Percentiles rank a stretch among this genome's conserved stretches.
phyloP scores from a whole-genome alignment of 2,797 vertebrate genomes.

The Buceros bicornis region DNA sequence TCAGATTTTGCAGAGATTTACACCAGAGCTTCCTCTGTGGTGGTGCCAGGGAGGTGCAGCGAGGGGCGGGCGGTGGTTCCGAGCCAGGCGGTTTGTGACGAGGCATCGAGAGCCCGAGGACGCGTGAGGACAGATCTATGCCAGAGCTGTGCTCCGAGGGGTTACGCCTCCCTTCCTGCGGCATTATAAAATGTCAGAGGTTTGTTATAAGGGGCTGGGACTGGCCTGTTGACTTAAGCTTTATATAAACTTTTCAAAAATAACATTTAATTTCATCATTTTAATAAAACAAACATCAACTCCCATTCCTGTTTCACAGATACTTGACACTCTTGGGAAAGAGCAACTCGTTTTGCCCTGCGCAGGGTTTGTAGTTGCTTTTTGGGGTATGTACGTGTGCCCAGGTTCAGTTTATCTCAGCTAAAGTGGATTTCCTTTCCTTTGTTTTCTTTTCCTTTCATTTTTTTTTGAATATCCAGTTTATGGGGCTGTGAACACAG shows the following conservation, averaged over 20 bases:
- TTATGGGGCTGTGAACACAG: not conserved
- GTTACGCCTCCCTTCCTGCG: not conserved
- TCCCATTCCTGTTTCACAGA: not conserved
- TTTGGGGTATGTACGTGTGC: not conserved
- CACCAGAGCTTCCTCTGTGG: not conserved
- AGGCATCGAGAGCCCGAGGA: not conserved
- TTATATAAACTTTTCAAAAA: not conserved
- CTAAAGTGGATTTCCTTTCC: constrained; percentile 7
- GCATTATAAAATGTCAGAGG: not conserved
- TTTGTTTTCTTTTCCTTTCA: not conserved
- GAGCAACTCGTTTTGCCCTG: not conserved
- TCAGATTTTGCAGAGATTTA: not conserved
- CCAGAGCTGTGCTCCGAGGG: not conserved
- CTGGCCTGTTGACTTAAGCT: not conserved
- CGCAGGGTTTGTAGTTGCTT: not conserved
- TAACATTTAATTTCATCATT: not conserved
- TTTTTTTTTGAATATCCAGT: not conserved
- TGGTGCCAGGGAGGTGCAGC: not conserved
- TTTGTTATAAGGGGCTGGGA: not conserved
- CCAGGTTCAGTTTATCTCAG: not conserved
- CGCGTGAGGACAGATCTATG: accelerated
- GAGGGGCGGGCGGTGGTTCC: not conserved
- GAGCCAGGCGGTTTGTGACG: not conserved
- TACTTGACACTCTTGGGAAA: not conserved
- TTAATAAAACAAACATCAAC: not conserved